Base-by-base conservation (phyloP, 2,888 invertebrate genomes). In the Calameuta filiformis region DNA sequence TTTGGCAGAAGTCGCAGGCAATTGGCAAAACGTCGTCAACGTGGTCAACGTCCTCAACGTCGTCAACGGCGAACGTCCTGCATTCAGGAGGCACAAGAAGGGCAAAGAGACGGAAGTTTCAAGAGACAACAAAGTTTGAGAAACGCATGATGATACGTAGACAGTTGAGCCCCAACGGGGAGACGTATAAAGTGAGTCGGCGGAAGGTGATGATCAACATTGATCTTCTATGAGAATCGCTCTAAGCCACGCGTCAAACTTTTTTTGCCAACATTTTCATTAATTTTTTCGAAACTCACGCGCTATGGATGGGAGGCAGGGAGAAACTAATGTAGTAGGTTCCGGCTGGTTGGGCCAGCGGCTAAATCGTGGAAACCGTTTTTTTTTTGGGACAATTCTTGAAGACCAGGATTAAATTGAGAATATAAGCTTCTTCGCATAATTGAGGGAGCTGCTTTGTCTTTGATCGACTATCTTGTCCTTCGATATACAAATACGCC, bases 161-260 rank as follows among this genome's bases (percentile, higher is more conserved):
- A 71, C 71, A 31, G 30, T 33, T 69, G 6, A 71, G 34, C 71
- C 33, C 33, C 71, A 71, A 33, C 33, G 31, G 71, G 31, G 31
- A 71, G 71, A 71, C 33, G 31, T 33, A 71, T 9, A 71, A 71
- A 71, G 34, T 71, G 71, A 71, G 71, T 71, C 71, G 71, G 31
- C 71, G 71, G 33, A 71, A 71, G 71, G 71, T 71, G 71, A 71
- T 31, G 15, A 56, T 23, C 56, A 23, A 56, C 3, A 56, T 56
- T 56, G 56, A 56, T 56, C 9, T 9, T 56, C 56, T 56, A 23
- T 56, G 56, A 56, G 56, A 56, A 56, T 56, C 15, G 9, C 23
- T 56, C 23, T 23, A 9, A 56, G 23, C 0, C 23, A 23, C 9
- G 6, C 56, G 9, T 56, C 1, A 23, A 56, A 56, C 23, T 56